Base-by-base conservation (phyloP, 2,113 vertebrate species). In the Pitta sordida region DNA sequence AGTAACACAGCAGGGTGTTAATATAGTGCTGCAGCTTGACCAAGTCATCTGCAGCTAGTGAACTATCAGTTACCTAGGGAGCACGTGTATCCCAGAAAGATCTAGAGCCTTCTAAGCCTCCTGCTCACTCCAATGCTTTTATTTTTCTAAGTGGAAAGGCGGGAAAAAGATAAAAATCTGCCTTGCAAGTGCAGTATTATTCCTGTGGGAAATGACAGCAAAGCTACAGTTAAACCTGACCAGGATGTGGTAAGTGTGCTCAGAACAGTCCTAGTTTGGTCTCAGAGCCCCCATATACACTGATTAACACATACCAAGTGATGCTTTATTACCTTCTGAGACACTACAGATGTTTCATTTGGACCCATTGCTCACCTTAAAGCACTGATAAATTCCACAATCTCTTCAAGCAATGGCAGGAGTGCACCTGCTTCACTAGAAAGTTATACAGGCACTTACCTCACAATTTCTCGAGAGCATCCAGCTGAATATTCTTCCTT, bases 381-480 rank as follows among this genome's bases (percentile, higher is more conserved):
- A 37, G 21, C 29, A 63, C 69, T 30, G 69, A 84, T 16, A 46
- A 79, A 83, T 48, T 65, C 67, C 52, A 32, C 2, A 60, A 22
- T 7, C 65, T 44, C 32, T 39, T 55, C 46, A 48, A 34, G 30
- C 1, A 2, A 46, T 5, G 29, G 69, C 9, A 68, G 37, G 20
- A 71, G 43, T 12, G 11, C 23, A 53, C 5, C 9, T 3, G 22
- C 15, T 60, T 81, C 34, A 17, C 27, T 3, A 36, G 32, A 43
- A 48, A 52, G 48, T 39, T 48, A 49, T 7, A 11, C 0, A 6
- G 32, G 34, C 82, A 96, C 97, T 98, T 96, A 99, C 99, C 98
- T 98, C 62, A 99, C 62, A 46, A 99, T 98, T 97, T 99, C 98
- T 80, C 97, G 97, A 39, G 91, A 94, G 87, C 98, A 97, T 27